Evolutionary conservation across 2,113 vertebrate genomes (phyloP), one percentile per base, ranked within the genome.

Genomic region (Chaetorhynchus papuensis): DNA sequence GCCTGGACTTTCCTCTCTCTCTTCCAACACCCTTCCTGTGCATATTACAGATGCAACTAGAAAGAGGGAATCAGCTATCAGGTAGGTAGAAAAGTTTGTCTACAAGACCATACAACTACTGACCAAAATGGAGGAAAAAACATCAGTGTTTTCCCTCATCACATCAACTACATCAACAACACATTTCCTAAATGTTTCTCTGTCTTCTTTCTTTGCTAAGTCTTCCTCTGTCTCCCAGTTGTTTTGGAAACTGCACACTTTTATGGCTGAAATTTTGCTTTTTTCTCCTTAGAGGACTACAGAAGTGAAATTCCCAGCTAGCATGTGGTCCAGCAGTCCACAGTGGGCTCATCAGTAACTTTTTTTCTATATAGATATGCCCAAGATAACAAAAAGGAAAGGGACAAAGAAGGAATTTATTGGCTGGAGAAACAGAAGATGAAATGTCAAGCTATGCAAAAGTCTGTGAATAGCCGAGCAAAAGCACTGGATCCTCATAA

Each of bases 401-500:
- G 95, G 86, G 97, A 98, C 35, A 97, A 97, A 91, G 97, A 98
- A 95, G 98, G 97, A 42, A 94, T 92, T 50, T 93, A 97, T 50
- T 99, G 99, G 99, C 84, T 98, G 91, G 98, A 96, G 77, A 98
- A 94, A 74, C 98, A 99, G 90, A 98, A 97, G 70, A 98, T 97
- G 90, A 99, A 98, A 88, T 97, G 98, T 74, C 98, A 98, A 82
- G 98, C 98, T 37, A 98, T 99, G 95, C 98, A 86, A 69, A 98
- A 97, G 91, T 98, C 98, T 7, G 95, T 99, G 80, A 94, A 94
- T 39, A 97, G 97, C 27, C 98, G 99, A 83, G 98, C 99, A 72
- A 99, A 98, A 97, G 98, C 99, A 50, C 97, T 99, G 97, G 99
- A 99, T 96, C 98, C 98, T 11, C 98, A 98, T 92, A 98, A 94